These are phyloP conservation scores for Pelecanus crispus DNA, from an alignment of 2,113 vertebrate species.

Conservation along the genomic window DNA sequence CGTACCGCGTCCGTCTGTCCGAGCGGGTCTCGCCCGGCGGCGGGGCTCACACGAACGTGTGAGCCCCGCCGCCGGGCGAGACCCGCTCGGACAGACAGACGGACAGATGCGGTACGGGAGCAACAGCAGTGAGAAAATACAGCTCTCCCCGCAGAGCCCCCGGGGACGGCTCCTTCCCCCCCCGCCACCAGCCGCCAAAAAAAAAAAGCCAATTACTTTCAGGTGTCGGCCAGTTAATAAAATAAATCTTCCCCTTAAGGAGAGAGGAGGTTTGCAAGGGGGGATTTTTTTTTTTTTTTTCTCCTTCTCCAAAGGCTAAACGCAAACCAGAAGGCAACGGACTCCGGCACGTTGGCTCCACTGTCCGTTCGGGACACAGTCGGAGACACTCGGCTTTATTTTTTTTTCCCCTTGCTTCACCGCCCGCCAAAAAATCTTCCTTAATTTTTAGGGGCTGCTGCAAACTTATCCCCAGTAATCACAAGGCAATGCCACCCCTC, in stretches of 20 bases:
- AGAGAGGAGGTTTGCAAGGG: neutral
- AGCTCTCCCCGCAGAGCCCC: neutral
- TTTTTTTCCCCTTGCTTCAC: neutral
- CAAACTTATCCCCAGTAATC: neutral
- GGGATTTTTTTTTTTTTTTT: neutral
- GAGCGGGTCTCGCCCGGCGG: neutral
- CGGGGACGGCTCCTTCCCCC: neutral
- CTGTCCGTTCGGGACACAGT: neutral
- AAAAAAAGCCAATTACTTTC: conserved; percentile 53
- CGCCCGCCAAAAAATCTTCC: too few species aligned
- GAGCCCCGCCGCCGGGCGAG: neutral
- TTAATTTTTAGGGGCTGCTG: neutral
- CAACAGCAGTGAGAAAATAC: neutral
- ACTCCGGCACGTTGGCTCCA: neutral
- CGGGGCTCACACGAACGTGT: neutral
- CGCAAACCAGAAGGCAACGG: conserved; percentile 48
- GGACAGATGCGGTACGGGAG: accelerated
- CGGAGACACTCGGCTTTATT: neutral
- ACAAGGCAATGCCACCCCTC: neutral
- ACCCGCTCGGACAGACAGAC: neutral
- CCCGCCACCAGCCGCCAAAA: neutral
- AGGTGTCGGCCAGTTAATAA: conserved; percentile 61
- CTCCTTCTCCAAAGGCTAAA: conserved; percentile 1
- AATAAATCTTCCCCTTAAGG: conserved; percentile 35
- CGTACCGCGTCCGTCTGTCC: accelerated